Evolutionary conservation across 1,140 invertebrate species (phyloP).

Genomic region (Littorina saxatilis): DNA sequence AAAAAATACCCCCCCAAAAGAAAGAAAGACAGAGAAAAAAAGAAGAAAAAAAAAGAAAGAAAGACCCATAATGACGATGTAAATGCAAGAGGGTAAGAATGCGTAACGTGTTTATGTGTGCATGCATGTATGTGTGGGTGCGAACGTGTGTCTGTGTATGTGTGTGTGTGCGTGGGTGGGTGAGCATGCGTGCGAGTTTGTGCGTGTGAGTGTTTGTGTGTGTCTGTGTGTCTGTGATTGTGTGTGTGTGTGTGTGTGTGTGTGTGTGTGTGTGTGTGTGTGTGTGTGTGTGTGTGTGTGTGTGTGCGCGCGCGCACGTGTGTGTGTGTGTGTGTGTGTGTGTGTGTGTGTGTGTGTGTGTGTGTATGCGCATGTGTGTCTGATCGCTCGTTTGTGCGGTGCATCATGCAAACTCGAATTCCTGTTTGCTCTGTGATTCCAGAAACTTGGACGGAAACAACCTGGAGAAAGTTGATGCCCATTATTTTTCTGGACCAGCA

Average conservation of each 20-base stretch:
- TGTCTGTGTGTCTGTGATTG: not conserved
- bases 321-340: not conserved
- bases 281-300: not conserved
- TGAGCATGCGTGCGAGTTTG: too few relatives aligned
- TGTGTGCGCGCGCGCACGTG: not conserved
- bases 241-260: too few relatives aligned
- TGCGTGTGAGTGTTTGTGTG: not conserved
- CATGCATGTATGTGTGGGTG: not conserved
- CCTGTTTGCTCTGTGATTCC: not conserved
- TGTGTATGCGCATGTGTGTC: not conserved
- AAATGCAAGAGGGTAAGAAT: too few relatives aligned
- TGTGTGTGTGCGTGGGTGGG: too few relatives aligned
- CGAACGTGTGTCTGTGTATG: too few relatives aligned
- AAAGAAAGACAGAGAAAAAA: not conserved
- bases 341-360: too few relatives aligned
- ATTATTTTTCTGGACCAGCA: not conserved
- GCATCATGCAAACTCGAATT: too few relatives aligned
- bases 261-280: not conserved
- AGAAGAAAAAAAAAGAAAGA: too few relatives aligned
- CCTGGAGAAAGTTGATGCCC: not conserved
- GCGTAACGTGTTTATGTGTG: not conserved
- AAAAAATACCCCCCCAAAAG: too few relatives aligned
- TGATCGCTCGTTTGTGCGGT: not conserved
- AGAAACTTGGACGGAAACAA: slow-evolving; percentile 19
- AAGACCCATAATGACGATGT: too few relatives aligned